A percentile compares a stretch with the other conserved stretches of the same genome.
These are phyloP conservation scores for Drosophila triauraria DNA, from an alignment of 1,140 invertebrate genomes.

Conservation along the genomic window DNA sequence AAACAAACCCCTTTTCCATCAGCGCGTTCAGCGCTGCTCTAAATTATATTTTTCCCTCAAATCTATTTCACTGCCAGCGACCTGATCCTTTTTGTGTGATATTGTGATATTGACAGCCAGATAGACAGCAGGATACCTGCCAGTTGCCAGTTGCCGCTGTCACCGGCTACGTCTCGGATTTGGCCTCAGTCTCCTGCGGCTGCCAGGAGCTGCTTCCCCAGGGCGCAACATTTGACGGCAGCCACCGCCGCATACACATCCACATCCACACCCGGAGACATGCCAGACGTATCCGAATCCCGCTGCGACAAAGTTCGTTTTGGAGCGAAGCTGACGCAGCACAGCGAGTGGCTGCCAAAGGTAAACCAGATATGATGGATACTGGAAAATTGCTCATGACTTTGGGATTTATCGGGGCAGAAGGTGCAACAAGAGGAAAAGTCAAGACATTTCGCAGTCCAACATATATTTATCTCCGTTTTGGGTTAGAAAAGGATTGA, in stretches of 20 bases:
- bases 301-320: conserved; percentile 44
- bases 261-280: not conserved
- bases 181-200: conserved; percentile 12
- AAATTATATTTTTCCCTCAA: conserved; percentile 73
- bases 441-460: conserved; percentile 14
- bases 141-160: conserved; percentile 23
- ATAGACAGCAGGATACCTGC: conserved; percentile 68
- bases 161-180: conserved; percentile 38
- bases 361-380: conserved; percentile 42
- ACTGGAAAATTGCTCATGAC: conserved; percentile 20
- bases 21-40: conserved; percentile 37
- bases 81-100: conserved; percentile 51
- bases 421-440: conserved; percentile 17
- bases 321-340: conserved; percentile 11
- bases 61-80: conserved; percentile 44
- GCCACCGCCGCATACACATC: conserved; percentile 13
- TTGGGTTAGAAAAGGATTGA: not conserved
- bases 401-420: conserved; percentile 1
- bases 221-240: conserved; percentile 50
- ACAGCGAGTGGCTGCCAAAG: conserved; percentile 26
- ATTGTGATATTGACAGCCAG: conserved; percentile 69
- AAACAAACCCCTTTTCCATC: conserved; percentile 14
- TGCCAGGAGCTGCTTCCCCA: conserved; percentile 25
- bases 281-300: not conserved
- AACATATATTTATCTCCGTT: not conserved